phyloP scores from a whole-genome alignment of 1,140 invertebrate species.

The Chrysoperla carnea region DNA sequence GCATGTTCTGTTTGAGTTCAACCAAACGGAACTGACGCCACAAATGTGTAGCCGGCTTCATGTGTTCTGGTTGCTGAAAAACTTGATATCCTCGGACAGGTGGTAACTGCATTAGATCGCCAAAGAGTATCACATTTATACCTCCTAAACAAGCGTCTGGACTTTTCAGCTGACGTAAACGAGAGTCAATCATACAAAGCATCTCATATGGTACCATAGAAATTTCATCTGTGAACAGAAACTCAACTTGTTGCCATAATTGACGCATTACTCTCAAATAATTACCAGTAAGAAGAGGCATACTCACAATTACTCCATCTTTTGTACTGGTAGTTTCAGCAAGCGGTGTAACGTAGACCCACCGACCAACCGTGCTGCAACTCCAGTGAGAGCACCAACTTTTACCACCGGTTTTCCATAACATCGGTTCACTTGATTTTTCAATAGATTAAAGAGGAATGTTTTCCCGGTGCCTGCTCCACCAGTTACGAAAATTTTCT shows the following conservation, averaged over 20 bases:
- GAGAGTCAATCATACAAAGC: constrained; percentile 20
- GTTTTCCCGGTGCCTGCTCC: no score
- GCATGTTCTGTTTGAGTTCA: constrained; percentile 20
- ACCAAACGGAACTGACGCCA: constrained; percentile 17
- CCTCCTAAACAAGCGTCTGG: constrained; percentile 11
- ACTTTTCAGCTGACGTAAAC: constrained; percentile 16
- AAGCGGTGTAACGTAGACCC: no score
- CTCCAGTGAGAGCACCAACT: no score
- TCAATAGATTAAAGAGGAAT: no score
- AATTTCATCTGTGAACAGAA: constrained; percentile 24
- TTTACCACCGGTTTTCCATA: no score
- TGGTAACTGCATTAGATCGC: constrained; percentile 21
- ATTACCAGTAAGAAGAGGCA: constrained; percentile 17
- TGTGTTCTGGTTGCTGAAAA: constrained; percentile 16
- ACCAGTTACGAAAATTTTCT: no score
- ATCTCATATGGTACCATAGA: constrained; percentile 21
- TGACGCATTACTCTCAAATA: constrained; percentile 16
- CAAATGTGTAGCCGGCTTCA: constrained; percentile 16
- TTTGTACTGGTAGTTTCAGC: constrained; percentile 2
- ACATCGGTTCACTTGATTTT: no score
- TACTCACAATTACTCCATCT: constrained; percentile 13
- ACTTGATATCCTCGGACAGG: constrained; percentile 15
- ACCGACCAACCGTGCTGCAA: no score
- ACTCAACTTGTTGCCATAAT: constrained; percentile 19
- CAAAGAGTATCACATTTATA: constrained; percentile 18